Conservation (phyloP, 2,797 vertebrate genomes). For the Dallia pectoralis region DNA sequence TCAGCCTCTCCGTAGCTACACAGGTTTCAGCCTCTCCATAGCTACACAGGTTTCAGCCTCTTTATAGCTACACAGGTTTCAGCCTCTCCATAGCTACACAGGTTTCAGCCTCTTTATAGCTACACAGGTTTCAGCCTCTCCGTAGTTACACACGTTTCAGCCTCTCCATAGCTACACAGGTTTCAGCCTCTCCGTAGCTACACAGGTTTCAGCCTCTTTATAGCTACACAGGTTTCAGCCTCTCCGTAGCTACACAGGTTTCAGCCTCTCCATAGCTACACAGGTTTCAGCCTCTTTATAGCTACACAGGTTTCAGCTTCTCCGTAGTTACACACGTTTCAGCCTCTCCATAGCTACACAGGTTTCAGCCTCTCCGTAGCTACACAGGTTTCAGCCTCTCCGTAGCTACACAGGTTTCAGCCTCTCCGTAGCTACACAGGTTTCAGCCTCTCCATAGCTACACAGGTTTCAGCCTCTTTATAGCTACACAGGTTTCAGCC, state of each 20-base stretch:
- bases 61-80: no score
- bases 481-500: no score
- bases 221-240: no score
- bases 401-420: not conserved
- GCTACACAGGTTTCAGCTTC: slow-evolving; percentile 6
- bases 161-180: not conserved
- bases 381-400: no score
- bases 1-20: no score
- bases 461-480: slow-evolving; percentile 11
- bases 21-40: no score
- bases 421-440: no score
- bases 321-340: no score
- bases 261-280: no score
- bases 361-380: no score
- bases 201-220: slow-evolving; percentile 11
- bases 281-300: no score
- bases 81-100: not conserved
- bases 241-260: not conserved
- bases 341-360: not conserved
- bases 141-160: no score
- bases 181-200: not conserved
- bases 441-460: not conserved
- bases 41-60: slow-evolving; percentile 6
- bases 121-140: slow-evolving; percentile 7
- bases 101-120: not conserved